Evolutionary conservation across 1,140 invertebrate genomes (phyloP), one percentile per base, ranked within the genome.

Genomic region (Globodera ellingtonae): DNA sequence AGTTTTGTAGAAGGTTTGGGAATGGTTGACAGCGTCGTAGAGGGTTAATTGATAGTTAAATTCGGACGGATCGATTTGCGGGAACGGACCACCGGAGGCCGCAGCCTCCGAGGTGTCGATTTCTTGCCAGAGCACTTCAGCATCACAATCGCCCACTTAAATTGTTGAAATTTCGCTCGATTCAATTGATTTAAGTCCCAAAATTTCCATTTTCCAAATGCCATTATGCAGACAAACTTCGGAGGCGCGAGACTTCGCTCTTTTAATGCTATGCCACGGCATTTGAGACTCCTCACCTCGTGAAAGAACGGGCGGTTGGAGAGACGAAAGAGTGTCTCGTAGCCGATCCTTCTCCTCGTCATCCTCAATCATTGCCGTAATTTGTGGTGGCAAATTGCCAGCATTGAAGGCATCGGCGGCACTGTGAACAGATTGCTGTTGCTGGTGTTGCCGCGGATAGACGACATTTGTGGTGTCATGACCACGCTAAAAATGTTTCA

Each of bases 91-190:
- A 15, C 85, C 84, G 50, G 84, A 79, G 18, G 86, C 84, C 7
- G 86, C 75, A 18, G 86, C 86, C 74, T 87, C 86, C 15, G 82
- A 85, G n/a, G 87, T 89, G 81, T 87, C 86, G 5, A 87, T 66
- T 66, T 86, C 87, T 48, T 86, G 86, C 87, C 87, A 87, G 10
- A 62, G 46, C 15, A 87, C 72, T 46, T 85, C 79, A 0, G 82
- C 87, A n/a, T 87, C 86, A 9, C 73, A 52, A 6, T 81, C 78
- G n/a, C 71, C 48, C 50, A 84, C 48, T 46, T 47, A 24, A 66
- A 52, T 52, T 35, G 35, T 35, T 35, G 3, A 35, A 35, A 35
- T 35, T 35, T 3, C 3, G 35, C 35, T 35, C 35, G 35, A 35
- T 35, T 35, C 35, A 2, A 35, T 35, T 35, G 35, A 35, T 35